Evolutionary conservation across 2,113 vertebrate genomes (phyloP).

Genomic region (Proterorhinus semilunaris): DNA sequence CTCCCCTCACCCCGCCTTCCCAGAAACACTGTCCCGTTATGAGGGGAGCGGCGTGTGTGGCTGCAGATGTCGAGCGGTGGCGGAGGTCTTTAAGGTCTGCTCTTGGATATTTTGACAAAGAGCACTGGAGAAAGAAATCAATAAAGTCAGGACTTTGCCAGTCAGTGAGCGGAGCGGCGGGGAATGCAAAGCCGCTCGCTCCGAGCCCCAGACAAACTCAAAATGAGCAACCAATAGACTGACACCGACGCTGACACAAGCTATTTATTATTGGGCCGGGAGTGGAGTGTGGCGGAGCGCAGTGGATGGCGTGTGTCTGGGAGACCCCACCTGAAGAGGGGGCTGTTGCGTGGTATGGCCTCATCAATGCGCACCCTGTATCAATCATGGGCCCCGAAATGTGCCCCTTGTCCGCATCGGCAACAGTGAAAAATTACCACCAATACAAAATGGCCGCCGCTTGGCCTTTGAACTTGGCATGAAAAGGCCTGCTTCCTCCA

Average conservation of each 20-base stretch:
- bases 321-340: constrained; percentile 61
- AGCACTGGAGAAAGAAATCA: constrained; percentile 96
- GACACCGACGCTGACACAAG: constrained; percentile 92
- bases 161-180: constrained; percentile 61
- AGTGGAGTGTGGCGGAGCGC: constrained; percentile 66
- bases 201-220: constrained; percentile 85
- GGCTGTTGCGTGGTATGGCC: constrained; percentile 4
- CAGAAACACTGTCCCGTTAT: constrained; percentile 57
- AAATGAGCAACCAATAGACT: constrained; percentile 92
- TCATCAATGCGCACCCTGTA: background rate
- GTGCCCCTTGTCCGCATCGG: constrained; percentile 56
- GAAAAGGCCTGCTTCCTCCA: constrained; percentile 25
- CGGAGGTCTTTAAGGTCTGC: constrained; percentile 97
- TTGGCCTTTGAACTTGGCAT: constrained; percentile 57
- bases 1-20: constrained; percentile 58
- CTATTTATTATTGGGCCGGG: constrained; percentile 95
- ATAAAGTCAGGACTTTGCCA: constrained; percentile 84
- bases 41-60: constrained; percentile 59
- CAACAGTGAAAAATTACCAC: constrained; percentile 54
- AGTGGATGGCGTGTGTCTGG: constrained; percentile 71
- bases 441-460: constrained; percentile 32
- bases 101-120: constrained; percentile 95
- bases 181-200: constrained; percentile 66
- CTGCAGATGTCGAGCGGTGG: constrained; percentile 76
- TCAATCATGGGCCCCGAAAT: constrained; percentile 1